Percentiles rank a stretch among this genome's conserved stretches.
Evolutionary conservation across 2,113 vertebrate genomes (phyloP).

Genomic region (Ceyx cyanopectus): DNA sequence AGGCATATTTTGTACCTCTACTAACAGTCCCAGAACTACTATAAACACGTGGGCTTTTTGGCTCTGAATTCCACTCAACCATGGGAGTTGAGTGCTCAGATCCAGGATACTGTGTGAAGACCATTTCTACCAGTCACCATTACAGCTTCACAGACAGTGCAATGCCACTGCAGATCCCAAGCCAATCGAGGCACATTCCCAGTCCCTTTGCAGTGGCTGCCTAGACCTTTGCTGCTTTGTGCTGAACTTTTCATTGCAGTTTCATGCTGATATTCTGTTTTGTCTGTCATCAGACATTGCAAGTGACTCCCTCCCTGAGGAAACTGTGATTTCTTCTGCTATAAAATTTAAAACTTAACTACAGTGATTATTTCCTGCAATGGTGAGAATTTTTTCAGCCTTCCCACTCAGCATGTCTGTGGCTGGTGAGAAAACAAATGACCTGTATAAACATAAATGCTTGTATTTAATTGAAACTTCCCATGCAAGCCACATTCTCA

Average conservation of each 20-base stretch:
- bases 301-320: neutral
- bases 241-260: neutral
- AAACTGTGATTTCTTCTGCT: constrained; percentile 5
- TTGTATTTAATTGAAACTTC: constrained; percentile 5
- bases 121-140: neutral
- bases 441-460: constrained; percentile 18
- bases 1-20: neutral
- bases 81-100: neutral
- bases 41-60: neutral
- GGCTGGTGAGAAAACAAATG: constrained; percentile 32
- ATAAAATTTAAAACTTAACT: constrained; percentile 4
- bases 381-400: constrained; percentile 1
- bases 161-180: neutral
- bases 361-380: constrained; percentile 1
- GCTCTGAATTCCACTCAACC: neutral
- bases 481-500: neutral
- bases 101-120: neutral
- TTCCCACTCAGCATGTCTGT: constrained; percentile 10
- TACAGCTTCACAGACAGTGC: neutral
- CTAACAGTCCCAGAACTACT: neutral
- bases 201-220: neutral
- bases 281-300: neutral
- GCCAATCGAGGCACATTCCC: neutral
- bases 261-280: neutral
- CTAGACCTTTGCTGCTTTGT: neutral